Conservation (phyloP, 2,113 vertebrate genomes). For the Amia ocellicauda region DNA sequence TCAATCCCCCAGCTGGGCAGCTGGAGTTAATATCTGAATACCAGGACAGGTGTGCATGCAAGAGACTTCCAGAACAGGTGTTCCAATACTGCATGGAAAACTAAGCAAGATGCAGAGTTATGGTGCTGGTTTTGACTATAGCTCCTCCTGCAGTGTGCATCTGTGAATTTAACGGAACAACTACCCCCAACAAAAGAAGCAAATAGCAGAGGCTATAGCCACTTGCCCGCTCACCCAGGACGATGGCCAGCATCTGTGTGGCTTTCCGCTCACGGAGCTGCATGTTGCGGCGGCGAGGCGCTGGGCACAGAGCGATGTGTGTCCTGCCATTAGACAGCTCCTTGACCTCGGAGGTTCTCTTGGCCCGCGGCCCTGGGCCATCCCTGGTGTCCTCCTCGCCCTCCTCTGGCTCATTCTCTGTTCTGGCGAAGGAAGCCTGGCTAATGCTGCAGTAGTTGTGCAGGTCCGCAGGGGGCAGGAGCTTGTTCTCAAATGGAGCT, state of each 20-base stretch:
- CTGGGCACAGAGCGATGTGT: conserved; percentile 65
- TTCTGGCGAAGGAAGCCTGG: conserved; percentile 69
- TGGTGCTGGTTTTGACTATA: no score
- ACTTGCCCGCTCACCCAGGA: conserved; percentile 78
- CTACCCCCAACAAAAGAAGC: no score
- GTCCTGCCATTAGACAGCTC: conserved; percentile 75
- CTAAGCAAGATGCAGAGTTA: no score
- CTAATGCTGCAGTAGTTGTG: conserved; percentile 83
- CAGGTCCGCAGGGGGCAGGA: conserved; percentile 60
- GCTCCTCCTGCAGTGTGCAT: no score
- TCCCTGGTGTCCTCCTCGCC: conserved; percentile 21
- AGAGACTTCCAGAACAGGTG: no score
- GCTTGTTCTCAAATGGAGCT: conserved; percentile 56
- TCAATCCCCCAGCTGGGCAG: no score
- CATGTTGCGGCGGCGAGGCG: conserved; percentile 59
- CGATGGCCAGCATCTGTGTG: conserved; percentile 91
- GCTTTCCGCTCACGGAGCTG: conserved; percentile 88
- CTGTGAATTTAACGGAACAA: no score
- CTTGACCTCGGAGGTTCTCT: conserved; percentile 70
- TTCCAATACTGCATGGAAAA: no score
- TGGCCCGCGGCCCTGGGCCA: conserved; percentile 35
- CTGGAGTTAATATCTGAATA: no score
- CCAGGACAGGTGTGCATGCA: no score
- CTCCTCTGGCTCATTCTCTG: conserved; percentile 52
- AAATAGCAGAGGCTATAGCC: no score